Evolutionary conservation across 2,797 vertebrate species (phyloP).

Genomic region (Anabacerthia variegaticeps): DNA sequence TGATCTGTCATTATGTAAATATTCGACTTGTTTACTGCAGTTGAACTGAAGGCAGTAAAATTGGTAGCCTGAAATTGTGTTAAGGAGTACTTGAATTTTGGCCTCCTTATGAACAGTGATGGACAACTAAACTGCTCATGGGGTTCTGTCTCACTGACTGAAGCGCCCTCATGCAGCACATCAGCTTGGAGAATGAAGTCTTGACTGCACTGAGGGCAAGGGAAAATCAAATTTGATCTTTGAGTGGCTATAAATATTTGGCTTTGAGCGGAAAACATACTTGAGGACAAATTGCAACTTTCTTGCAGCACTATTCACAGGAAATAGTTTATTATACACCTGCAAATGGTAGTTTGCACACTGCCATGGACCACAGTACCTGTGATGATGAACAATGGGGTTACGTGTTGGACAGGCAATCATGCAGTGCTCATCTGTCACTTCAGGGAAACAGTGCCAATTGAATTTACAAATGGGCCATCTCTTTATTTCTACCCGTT

Average conservation of each 20-base stretch:
- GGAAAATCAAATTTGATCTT: background rate
- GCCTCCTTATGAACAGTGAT: background rate
- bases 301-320: background rate
- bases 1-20: background rate
- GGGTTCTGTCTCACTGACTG: background rate
- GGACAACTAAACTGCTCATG: background rate
- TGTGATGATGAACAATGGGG: slow-evolving; percentile 4
- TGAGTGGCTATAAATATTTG: background rate
- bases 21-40: background rate
- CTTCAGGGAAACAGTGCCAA: background rate
- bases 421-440: background rate
- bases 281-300: slow-evolving; percentile 14
- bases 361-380: background rate
- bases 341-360: background rate
- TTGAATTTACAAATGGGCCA: slow-evolving; percentile 29
- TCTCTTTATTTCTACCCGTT: slow-evolving; percentile 15
- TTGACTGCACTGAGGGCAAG: background rate
- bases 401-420: background rate
- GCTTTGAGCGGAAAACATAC: background rate
- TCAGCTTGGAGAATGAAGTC: background rate
- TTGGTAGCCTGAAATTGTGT: background rate
- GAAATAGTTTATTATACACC: background rate
- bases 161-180: background rate
- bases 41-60: background rate
- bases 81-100: slow-evolving; percentile 16